Evolutionary conservation across 2,797 vertebrate genomes (phyloP), one percentile per base, ranked within the genome.

Genomic region (Lagorchestes hirsutus): DNA sequence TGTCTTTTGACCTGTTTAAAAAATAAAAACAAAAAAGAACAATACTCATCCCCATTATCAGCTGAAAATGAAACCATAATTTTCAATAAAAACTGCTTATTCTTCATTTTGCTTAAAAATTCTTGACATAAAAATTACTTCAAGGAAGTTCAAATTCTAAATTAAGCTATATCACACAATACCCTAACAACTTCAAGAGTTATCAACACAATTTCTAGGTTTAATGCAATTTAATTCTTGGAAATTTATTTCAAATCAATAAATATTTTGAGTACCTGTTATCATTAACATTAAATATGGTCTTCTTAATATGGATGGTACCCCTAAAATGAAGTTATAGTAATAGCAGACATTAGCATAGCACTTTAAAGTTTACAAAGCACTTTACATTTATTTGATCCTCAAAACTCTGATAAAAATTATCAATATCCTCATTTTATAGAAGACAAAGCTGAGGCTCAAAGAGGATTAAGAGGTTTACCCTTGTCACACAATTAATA

Each of bases 1-100:
- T 62, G 99, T 99, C 98, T 99, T 99, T 98, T 99, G 99, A 98
- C 99, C 99, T 99, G 98, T 98, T 98, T 96, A 96, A 96, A 97
- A 92, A 96, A 1, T 46, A 54, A 52, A 40, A 40, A 31, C 94
- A 52, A 58, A 95, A 93, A 97, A 94, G 8, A 95, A 74, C 12
- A 93, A 95, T 90, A 93, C 5, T 94, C 11, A 94, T 58, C 27
- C 6, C 96, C 4, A 34, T 92, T 56, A 93, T 4, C 10, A 9
- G 93, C 91, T 31, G 91, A 87, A 14, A 95, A 55, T 18, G 12
- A 96, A 91, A 95, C 31, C 94, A 87, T 94, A 90, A 40, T 29
- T 95, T 92, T 59, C 90, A 95, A 6, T 27, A 58, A 95, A 93
- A 91, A n/a, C 13, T 91, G 14, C 27, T 95, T 62, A 62, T 90